These are phyloP conservation scores for Eulemur rubriventer DNA, from an alignment of 2,797 vertebrate species.

Conservation along the genomic window DNA sequence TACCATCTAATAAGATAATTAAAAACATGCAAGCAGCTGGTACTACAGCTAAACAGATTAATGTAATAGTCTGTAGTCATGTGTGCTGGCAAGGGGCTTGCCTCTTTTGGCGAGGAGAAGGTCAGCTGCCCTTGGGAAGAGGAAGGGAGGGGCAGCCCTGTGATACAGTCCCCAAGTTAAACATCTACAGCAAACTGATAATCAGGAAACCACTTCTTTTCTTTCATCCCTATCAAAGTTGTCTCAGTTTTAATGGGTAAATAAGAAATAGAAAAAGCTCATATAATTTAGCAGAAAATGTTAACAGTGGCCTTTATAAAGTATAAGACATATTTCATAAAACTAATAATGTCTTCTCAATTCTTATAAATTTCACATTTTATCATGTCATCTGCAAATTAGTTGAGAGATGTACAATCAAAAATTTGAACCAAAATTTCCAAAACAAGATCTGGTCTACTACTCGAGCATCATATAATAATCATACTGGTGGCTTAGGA, in stretches of 20 bases:
- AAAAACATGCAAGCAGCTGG: conserved; percentile 91
- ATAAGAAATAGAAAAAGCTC: conserved; percentile 19
- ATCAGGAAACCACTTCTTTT: conserved; percentile 17
- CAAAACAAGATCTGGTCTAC: conserved; percentile 45
- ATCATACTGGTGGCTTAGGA: conserved; percentile 16
- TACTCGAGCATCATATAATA: conserved; percentile 33
- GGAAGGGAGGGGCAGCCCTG: conserved; percentile 65
- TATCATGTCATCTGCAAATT: conserved; percentile 19
- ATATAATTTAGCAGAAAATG: background rate
- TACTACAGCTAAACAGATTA: conserved; percentile 90
- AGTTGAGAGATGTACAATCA: background rate
- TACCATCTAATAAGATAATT: conserved; percentile 91
- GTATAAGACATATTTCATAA: background rate
- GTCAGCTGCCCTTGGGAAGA: conserved; percentile 89
- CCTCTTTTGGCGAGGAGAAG: conserved; percentile 88
- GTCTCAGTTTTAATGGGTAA: conserved; percentile 37
- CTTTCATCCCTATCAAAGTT: conserved; percentile 29
- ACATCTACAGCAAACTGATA: conserved; percentile 41
- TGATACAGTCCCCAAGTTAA: conserved; percentile 64
- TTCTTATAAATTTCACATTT: conserved; percentile 18
- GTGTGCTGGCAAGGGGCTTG: conserved; percentile 90
- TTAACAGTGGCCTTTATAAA: background rate
- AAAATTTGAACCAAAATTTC: conserved; percentile 53
- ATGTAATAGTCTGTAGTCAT: conserved; percentile 90
- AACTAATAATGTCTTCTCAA: background rate